Conservation (phyloP, 2,797 vertebrate species). For the Acanthurus lineatus region DNA sequence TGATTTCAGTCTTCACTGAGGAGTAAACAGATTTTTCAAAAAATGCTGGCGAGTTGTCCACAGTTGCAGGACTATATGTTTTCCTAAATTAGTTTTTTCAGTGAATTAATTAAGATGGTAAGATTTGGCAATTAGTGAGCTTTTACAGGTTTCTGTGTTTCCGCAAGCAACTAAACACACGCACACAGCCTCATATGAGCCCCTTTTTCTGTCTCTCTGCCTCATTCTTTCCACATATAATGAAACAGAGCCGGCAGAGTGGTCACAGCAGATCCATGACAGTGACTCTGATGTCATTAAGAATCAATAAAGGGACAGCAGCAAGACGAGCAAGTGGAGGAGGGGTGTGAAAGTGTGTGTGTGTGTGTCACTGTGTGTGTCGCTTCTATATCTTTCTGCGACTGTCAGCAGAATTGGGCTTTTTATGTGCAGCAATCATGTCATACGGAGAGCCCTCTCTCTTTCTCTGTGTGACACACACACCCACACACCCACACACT, state of each 20-base stretch:
- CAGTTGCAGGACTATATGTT: constrained; percentile 18
- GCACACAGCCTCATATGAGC: background rate
- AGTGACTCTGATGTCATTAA: constrained; percentile 81
- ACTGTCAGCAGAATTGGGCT: constrained; percentile 79
- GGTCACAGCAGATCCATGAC: constrained; percentile 78
- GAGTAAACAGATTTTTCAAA: constrained; percentile 51
- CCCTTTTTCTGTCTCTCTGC: background rate
- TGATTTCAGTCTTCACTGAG: constrained; percentile 42
- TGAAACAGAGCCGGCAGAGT: constrained; percentile 68
- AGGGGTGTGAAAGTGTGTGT: constrained; percentile 23
- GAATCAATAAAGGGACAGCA: constrained; percentile 81
- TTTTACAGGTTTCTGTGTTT: constrained; percentile 18
- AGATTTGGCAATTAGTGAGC: constrained; percentile 23
- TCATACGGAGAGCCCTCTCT: constrained; percentile 60
- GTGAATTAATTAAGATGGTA: constrained; percentile 33
- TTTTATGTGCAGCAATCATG: constrained; percentile 79
- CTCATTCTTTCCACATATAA: constrained; percentile 55
- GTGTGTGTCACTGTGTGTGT: constrained; percentile 15
- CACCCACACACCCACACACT: constrained; percentile 45
- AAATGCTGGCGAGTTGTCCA: constrained; percentile 16
- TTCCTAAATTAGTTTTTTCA: constrained; percentile 29
- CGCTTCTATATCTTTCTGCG: constrained; percentile 66
- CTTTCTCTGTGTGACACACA: constrained; percentile 43
- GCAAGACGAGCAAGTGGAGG: constrained; percentile 36
- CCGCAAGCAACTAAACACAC: background rate